phyloP scores from a whole-genome alignment of 2,797 vertebrate species.

The Podarcis lilfordi region DNA sequence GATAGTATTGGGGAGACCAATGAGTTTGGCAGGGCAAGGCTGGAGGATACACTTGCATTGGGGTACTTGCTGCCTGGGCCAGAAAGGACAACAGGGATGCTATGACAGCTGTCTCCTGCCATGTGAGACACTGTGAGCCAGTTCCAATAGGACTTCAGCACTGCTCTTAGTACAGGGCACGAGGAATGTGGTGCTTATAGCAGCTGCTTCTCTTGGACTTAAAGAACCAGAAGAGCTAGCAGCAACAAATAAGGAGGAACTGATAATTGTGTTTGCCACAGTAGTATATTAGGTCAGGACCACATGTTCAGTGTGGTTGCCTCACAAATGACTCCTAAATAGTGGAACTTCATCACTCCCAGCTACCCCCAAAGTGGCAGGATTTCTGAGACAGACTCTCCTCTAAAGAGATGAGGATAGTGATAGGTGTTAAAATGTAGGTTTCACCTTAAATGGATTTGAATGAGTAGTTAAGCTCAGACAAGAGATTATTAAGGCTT shows the following conservation, averaged over 20 bases:
- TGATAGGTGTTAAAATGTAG: constrained; percentile 82
- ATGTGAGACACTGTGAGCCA: no score
- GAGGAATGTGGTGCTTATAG: background rate
- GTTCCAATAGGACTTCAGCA: background rate
- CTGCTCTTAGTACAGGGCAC: background rate
- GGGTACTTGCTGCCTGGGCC: background rate
- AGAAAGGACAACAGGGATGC: background rate
- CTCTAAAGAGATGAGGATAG: constrained; percentile 65
- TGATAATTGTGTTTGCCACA: background rate
- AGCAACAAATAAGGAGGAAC: background rate
- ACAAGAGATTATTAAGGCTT: constrained; percentile 88
- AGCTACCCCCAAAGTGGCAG: background rate
- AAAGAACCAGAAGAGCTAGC: background rate
- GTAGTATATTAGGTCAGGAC: background rate
- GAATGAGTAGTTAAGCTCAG: constrained; percentile 80
- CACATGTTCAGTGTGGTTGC: background rate
- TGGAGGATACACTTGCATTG: background rate
- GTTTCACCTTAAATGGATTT: constrained; percentile 95
- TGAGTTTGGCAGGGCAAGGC: background rate
- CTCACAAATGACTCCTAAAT: background rate
- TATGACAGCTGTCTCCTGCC: no score
- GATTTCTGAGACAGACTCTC: background rate
- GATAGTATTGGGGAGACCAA: background rate
- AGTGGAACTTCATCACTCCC: background rate
- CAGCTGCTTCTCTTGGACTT: background rate